Evolutionary conservation across 2,888 invertebrate species (phyloP).

Genomic region (Papilio gigon): DNA sequence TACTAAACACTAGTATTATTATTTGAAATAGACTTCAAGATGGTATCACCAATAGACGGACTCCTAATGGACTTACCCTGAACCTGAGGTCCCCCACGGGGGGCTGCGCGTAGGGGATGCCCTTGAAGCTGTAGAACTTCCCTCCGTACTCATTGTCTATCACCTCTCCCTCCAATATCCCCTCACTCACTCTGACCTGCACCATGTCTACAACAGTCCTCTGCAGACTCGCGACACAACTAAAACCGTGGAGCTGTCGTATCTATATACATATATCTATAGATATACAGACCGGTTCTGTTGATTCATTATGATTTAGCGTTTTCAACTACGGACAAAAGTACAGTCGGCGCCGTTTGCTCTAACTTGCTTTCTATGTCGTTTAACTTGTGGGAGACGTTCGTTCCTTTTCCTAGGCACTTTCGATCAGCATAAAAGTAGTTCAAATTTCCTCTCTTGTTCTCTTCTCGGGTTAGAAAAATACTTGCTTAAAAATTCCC

Average conservation of each 20-base stretch:
- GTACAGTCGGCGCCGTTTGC: background rate
- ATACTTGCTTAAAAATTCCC: too few relatives aligned
- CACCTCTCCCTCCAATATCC: conserved; percentile 48
- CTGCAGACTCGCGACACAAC: background rate
- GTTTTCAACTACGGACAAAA: background rate
- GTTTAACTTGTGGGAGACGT: too few relatives aligned
- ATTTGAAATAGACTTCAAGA: too few relatives aligned
- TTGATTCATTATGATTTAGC: background rate
- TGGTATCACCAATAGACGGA: too few relatives aligned
- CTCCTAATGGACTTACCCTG: conserved; percentile 20
- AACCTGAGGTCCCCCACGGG: conserved; percentile 44
- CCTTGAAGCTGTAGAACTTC: conserved; percentile 45
- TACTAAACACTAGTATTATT: too few relatives aligned
- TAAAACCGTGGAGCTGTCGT: background rate
- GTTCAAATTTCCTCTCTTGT: too few relatives aligned
- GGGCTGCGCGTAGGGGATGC: conserved; percentile 45
- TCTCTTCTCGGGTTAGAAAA: too few relatives aligned
- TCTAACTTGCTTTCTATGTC: background rate
- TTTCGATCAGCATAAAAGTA: too few relatives aligned
- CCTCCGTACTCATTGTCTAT: conserved; percentile 49
- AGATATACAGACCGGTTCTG: background rate
- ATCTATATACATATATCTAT: background rate
- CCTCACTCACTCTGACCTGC: conserved; percentile 47
- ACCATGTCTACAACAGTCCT: conserved; percentile 45
- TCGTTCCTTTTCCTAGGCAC: too few relatives aligned